These are phyloP conservation scores for Chinchilla lanigera DNA, from an alignment of 2,113 vertebrate species.

Conservation along the genomic window DNA sequence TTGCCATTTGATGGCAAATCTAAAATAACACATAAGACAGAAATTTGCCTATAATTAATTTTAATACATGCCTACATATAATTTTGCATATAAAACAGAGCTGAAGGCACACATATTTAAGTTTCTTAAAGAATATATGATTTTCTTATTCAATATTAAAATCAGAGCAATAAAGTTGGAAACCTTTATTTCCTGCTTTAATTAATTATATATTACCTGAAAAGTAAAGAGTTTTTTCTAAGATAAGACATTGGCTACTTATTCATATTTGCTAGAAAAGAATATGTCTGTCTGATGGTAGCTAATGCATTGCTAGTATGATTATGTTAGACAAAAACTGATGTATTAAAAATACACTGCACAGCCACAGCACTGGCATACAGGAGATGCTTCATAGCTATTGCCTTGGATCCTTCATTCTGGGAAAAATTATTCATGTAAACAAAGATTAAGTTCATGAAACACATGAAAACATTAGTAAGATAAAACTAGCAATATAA, in stretches of 20 bases:
- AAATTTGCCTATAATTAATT: neutral
- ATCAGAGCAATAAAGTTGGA: constrained; percentile 52
- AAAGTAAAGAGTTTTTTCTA: constrained; percentile 76
- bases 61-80: neutral
- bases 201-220: constrained; percentile 51
- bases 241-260: neutral
- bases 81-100: neutral
- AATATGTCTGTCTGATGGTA: neutral
- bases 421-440: neutral
- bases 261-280: neutral
- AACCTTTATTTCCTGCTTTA: constrained; percentile 76
- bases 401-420: neutral
- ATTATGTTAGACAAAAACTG: constrained; percentile 45
- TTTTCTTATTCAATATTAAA: neutral
- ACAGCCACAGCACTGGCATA: neutral
- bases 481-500: too few relatives aligned
- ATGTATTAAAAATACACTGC: constrained; percentile 55
- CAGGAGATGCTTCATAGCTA: neutral
- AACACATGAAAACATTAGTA: neutral
- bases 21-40: constrained; percentile 28
- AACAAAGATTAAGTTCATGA: constrained; percentile 4
- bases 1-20: neutral
- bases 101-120: constrained; percentile 17
- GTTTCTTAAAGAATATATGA: neutral
- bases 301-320: neutral